Base-by-base conservation (phyloP, 2,797 vertebrate genomes). In the Todus mexicanus region DNA sequence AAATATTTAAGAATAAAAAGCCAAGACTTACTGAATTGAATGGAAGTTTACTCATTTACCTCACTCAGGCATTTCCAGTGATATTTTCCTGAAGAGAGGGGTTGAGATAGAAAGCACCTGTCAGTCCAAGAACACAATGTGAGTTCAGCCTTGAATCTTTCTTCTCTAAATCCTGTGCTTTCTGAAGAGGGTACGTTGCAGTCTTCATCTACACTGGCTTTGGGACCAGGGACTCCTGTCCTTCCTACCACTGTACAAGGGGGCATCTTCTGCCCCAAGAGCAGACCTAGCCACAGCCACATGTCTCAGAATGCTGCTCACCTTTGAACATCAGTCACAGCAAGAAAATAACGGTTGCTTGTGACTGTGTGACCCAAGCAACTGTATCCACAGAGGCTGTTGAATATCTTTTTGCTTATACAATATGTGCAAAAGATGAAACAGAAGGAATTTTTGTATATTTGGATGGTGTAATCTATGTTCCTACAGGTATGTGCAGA, bases 271-370 rank as follows among this genome's bases (percentile, higher is more conserved):
- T 74, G 27, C 37, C 8, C 14, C 40, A 42, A 7, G 11, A 40
- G 5, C 48, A 40, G 13, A 25, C 9, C 6, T 54, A 31, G 22
- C 31, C 19, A 12, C 40, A 63, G 18, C 31, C 11, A 7, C 0
- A 0, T 38, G 10, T 31, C 59, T 45, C 16, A 12, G 26, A 21
- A 31, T 5, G 4, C 8, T 43, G 37, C 26, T 83, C 15, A 27
- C 8, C 15, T 47, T 38, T 51, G 15, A 3, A 1, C 1, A 1
- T 18, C 56, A 2, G 2, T 20, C 1, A 10, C 43, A 63, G 15
- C 5, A 31, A 33, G 43, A 51, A 83, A 51, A 76, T 5, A 48
- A 7, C 7, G 3, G 4, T 27, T 33, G 6, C 7, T 71, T 14
- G 26, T 25, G 11, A 45, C 27, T 71, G 38, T 31, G 18, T 29